Base-by-base conservation (phyloP, 2,113 vertebrate genomes). In the Oreocharis arfaki region DNA sequence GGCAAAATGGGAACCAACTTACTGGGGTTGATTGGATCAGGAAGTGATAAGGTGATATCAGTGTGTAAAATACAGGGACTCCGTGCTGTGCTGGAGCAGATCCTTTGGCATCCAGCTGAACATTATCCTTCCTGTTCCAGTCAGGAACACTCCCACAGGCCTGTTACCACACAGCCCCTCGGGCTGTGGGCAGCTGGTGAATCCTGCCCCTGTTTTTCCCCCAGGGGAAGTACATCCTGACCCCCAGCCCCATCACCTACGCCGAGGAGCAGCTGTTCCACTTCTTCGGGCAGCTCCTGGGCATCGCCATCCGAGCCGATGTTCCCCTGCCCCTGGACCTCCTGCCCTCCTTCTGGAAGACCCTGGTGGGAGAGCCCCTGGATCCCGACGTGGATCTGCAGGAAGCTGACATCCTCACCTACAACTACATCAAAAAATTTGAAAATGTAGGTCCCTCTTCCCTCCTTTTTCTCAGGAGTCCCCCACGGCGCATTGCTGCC, bases 191-290 rank as follows among this genome's bases (percentile, higher is more conserved):
- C 69, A 70, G 52, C 37, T 73, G 44, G 5, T 59, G 46, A 81
- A 1, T 32, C 41, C 74, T 74, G 74, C 81, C 28, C 49, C 35
- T 20, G 0, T 8, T 60, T 10, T 27, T 19, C 5, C 24, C 27
- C 8, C 96, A 99, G 99, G 99, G 99, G 55, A 99, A 99, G 91
- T 99, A 98, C 89, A 99, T 99, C 94, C 96, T 99, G 97, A 99
- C 98, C 0, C 99, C 99, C 1, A 98, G 98, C 90, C 99, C 99
- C 24, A 99, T 99, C 95, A 99, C 98, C 97, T 99, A 99, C 1
- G 98, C 98, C 8, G 99, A 99, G 95, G 99, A 99, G 93, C 99
- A 99, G 98, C 93, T 99, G 42, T 97, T 99, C 89, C 99, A 99
- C 86, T 99, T 99, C 98, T 98, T 99, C 2, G 99, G 99, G 65